Percentiles rank a stretch among this genome's conserved stretches.
phyloP scores from a whole-genome alignment of 2,113 vertebrate species.

The Patagioenas fasciata region DNA sequence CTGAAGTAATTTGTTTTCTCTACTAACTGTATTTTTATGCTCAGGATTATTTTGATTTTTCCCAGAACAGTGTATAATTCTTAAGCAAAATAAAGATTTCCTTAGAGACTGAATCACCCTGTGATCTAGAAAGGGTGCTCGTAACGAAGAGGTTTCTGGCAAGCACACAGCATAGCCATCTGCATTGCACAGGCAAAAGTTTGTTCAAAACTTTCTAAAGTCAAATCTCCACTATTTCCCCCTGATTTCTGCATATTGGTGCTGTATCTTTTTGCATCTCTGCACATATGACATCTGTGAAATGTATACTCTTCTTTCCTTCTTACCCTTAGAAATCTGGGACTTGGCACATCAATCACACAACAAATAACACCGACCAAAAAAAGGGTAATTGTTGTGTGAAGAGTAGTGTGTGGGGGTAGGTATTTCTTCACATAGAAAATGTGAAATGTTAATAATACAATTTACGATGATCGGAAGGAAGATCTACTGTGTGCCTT shows the following conservation, averaged over 20 bases:
- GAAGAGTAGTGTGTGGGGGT: background rate
- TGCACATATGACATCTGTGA: background rate
- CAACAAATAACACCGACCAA: too few species aligned
- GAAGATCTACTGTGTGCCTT: background rate
- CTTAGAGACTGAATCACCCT: background rate
- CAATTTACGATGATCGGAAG: background rate
- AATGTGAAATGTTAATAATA: background rate
- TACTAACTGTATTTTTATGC: background rate
- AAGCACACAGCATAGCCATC: background rate
- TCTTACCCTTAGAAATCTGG: background rate
- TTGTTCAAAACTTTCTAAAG: background rate
- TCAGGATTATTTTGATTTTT: background rate
- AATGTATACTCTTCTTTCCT: background rate
- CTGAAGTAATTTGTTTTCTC: background rate
- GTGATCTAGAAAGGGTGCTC: background rate
- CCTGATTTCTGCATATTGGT: background rate
- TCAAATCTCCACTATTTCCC: background rate
- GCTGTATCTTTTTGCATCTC: background rate
- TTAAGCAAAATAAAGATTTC: background rate
- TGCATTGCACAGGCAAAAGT: background rate
- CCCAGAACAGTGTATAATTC: background rate
- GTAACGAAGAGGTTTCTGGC: background rate
- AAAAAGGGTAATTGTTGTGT: background rate
- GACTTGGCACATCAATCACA: background rate
- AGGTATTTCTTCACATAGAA: background rate